A percentile compares a stretch with the other conserved stretches of the same genome.
These are phyloP conservation scores for Laothoe populi DNA, from an alignment of 2,888 invertebrate genomes.

Conservation along the genomic window DNA sequence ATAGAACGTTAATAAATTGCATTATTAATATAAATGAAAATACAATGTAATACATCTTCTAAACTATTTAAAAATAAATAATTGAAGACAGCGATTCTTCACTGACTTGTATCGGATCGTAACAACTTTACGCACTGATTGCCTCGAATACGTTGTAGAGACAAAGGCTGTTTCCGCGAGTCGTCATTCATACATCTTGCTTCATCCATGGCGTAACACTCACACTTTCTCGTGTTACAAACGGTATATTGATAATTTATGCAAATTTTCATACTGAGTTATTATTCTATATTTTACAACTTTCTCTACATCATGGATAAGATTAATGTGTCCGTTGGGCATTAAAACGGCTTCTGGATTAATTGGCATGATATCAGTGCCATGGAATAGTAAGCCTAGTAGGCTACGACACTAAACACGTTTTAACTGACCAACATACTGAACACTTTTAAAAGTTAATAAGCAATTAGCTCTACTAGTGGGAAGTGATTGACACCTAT, in stretches of 20 bases:
- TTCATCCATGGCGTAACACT: constrained; percentile 52
- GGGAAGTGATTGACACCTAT: too few relatives aligned
- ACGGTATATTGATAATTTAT: constrained; percentile 35
- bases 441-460: too few relatives aligned
- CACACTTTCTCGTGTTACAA: constrained; percentile 57
- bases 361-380: too few relatives aligned
- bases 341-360: background rate
- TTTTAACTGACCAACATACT: too few relatives aligned
- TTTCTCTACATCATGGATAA: background rate
- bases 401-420: too few relatives aligned
- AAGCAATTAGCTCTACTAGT: too few relatives aligned
- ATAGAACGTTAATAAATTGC: too few relatives aligned
- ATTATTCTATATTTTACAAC: constrained; percentile 4
- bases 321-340: background rate
- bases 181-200: constrained; percentile 37
- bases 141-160: constrained; percentile 45
- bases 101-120: constrained; percentile 34
- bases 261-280: background rate
- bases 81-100: constrained; percentile 30
- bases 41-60: too few relatives aligned
- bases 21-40: too few relatives aligned
- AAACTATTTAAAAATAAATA: background rate
- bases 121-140: constrained; percentile 64
- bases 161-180: constrained; percentile 48
- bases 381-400: background rate